phyloP scores from a whole-genome alignment of 2,888 invertebrate species.

The Melinopterus prodromus region DNA sequence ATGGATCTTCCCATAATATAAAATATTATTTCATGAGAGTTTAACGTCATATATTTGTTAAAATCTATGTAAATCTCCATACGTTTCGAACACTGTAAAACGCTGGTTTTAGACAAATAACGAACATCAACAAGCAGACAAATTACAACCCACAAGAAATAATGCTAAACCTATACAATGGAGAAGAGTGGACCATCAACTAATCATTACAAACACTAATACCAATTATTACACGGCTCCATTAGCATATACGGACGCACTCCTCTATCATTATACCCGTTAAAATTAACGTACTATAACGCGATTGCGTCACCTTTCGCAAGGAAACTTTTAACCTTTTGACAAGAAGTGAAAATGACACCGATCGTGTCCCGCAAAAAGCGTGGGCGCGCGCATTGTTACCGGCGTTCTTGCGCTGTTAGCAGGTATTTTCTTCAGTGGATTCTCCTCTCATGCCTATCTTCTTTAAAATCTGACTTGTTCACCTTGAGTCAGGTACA shows the following conservation, averaged over 20 bases:
- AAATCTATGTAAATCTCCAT: too few relatives aligned
- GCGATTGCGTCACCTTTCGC: background rate
- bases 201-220: background rate
- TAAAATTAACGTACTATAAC: background rate
- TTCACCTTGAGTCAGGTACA: background rate
- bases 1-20: too few relatives aligned
- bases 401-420: background rate
- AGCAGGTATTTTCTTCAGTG: background rate
- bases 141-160: background rate
- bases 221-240: background rate
- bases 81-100: too few relatives aligned
- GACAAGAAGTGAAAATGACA: background rate
- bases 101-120: too few relatives aligned
- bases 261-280: background rate
- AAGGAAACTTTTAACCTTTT: background rate
- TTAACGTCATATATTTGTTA: too few relatives aligned
- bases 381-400: background rate
- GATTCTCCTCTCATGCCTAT: background rate
- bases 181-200: background rate
- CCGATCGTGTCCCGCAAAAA: background rate
- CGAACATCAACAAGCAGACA: background rate
- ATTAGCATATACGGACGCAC: background rate
- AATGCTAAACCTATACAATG: background rate
- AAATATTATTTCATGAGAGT: too few relatives aligned
- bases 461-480: background rate